Percentiles rank a stretch among this genome's conserved stretches.
These are phyloP conservation scores for Calameuta pallipes DNA, from an alignment of 2,888 invertebrate species.

Conservation along the genomic window DNA sequence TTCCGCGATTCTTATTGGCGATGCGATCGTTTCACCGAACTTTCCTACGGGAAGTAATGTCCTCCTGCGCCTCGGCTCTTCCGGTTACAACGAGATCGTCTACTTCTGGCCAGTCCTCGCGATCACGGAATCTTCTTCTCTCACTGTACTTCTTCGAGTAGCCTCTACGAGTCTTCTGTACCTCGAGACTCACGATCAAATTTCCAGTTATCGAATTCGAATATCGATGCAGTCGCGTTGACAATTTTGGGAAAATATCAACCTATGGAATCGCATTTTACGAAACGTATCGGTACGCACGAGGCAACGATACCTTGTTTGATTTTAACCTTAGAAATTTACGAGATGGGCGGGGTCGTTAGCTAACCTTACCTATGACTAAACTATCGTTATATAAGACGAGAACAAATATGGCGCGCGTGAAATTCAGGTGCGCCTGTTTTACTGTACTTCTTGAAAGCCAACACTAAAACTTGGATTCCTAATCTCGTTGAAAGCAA, in stretches of 20 bases:
- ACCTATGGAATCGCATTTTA: neutral
- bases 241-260: neutral
- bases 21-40: conserved; percentile 45
- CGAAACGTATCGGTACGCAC: neutral
- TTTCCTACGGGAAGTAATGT: conserved; percentile 15
- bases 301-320: neutral
- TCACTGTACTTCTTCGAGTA: neutral
- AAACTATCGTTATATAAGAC: neutral
- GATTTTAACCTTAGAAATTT: neutral
- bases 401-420: neutral
- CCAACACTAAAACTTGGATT: conserved; percentile 44
- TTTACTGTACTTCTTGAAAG: conserved; percentile 5
- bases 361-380: neutral
- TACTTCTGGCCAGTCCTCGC: neutral
- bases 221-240: neutral
- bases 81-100: neutral
- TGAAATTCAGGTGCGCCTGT: neutral
- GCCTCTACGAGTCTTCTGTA: neutral
- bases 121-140: neutral
- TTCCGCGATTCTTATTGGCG: conserved; percentile 45
- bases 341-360: neutral
- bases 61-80: neutral
- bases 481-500: conserved; percentile 59
- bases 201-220: conserved; percentile 51
- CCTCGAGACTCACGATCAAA: conserved; percentile 6